phyloP scores from a whole-genome alignment of 2,113 vertebrate genomes.

The Xiphophorus hellerii region DNA sequence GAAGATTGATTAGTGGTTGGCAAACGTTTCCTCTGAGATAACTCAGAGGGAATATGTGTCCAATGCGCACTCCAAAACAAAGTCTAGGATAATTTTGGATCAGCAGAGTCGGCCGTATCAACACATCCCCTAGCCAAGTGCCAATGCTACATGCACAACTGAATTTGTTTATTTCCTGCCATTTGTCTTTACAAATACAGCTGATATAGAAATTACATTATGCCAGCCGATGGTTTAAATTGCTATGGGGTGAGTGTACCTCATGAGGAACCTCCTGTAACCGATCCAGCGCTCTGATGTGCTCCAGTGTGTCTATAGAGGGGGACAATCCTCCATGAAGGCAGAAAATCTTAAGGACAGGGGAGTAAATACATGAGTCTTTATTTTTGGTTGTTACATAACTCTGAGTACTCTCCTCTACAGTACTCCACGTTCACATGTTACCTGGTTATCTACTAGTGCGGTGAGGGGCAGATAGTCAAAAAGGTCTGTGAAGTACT shows the following conservation, averaged over 20 bases:
- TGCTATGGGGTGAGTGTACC: conserved; percentile 74
- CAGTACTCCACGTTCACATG: conserved; percentile 6
- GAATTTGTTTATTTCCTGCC: too few species aligned
- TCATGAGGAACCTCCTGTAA: conserved; percentile 98
- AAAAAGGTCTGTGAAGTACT: conserved; percentile 91
- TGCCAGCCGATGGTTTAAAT: neutral
- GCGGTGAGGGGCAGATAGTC: conserved; percentile 93
- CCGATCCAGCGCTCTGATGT: conserved; percentile 97
- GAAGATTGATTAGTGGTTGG: too few species aligned
- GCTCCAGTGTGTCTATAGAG: conserved; percentile 98
- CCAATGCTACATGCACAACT: too few species aligned
- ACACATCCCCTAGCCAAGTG: too few species aligned
- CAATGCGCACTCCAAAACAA: too few species aligned
- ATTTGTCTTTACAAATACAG: too few species aligned
- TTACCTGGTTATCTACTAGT: conserved; percentile 96
- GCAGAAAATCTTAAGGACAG: conserved; percentile 89
- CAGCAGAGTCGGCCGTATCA: too few species aligned
- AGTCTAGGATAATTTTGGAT: too few species aligned
- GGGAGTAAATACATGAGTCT: conserved; percentile 3
- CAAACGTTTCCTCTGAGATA: too few species aligned
- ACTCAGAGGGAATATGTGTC: too few species aligned
- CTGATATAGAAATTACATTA: too few species aligned
- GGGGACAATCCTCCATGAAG: conserved; percentile 97
- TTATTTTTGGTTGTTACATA: too few species aligned
- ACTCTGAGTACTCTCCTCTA: neutral